phyloP scores from a whole-genome alignment of 2,888 invertebrate genomes.

The Caradrina clavipalpis region DNA sequence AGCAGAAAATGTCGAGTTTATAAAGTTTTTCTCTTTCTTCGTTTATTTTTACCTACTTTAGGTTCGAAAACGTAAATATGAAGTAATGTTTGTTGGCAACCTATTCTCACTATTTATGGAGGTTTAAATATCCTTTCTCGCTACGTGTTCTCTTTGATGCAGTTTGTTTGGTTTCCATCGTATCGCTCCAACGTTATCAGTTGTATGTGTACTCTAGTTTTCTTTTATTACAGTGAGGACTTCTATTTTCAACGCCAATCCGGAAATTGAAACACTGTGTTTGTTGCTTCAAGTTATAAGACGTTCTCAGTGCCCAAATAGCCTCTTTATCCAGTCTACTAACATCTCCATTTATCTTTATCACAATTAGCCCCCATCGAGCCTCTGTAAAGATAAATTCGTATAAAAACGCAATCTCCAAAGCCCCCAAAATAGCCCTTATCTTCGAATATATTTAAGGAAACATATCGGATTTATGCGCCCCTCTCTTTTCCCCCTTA shows the following conservation, averaged over 20 bases:
- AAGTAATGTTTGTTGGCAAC: constrained; percentile 5
- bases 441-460: constrained; percentile 55
- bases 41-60: not conserved
- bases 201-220: constrained; percentile 17
- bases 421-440: constrained; percentile 45
- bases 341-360: constrained; percentile 4
- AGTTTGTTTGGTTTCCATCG: constrained; percentile 39
- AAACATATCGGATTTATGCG: constrained; percentile 55
- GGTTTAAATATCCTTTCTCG: constrained; percentile 4
- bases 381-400: constrained; percentile 24
- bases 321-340: not conserved
- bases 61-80: not conserved
- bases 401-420: constrained; percentile 53
- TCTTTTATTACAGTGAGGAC: constrained; percentile 18
- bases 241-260: not conserved
- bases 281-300: not conserved
- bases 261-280: not conserved
- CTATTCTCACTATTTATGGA: not conserved
- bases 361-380: constrained; percentile 37
- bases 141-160: constrained; percentile 22
- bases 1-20: not conserved
- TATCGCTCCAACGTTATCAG: constrained; percentile 20
- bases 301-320: not conserved
- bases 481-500: constrained; percentile 41
- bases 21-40: not conserved